Evolutionary conservation across 2,113 vertebrate species (phyloP).

Genomic region (Oryzias curvinotus): DNA sequence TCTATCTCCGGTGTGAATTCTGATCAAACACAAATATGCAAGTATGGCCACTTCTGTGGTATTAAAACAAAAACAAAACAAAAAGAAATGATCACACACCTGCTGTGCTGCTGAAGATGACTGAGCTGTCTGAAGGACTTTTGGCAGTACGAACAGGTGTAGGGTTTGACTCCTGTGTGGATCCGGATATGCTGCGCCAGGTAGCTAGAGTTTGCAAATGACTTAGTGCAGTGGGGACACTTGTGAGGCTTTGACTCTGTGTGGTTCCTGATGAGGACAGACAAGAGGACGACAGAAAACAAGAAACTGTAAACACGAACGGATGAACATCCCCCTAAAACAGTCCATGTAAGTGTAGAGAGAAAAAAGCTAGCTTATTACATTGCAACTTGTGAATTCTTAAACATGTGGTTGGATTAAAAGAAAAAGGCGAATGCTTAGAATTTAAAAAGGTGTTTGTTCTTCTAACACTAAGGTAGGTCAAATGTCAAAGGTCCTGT

Average conservation of each 20-base stretch:
- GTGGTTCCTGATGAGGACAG: constrained; percentile 83
- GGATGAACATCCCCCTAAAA: not conserved
- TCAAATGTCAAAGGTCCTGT: not conserved
- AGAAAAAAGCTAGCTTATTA: too few relatives aligned
- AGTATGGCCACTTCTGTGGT: constrained; percentile 2
- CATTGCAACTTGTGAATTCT: too few relatives aligned
- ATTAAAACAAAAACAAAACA: not conserved
- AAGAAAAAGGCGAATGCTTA: too few relatives aligned
- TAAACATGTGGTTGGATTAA: too few relatives aligned
- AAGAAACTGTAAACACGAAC: constrained; percentile 15
- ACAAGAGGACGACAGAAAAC: constrained; percentile 16
- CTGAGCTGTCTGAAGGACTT: constrained; percentile 96
- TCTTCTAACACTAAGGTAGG: not conserved
- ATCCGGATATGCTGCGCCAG: constrained; percentile 97
- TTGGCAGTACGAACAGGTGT: constrained; percentile 93
- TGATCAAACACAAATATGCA: constrained; percentile 63
- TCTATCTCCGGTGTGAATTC: constrained; percentile 96
- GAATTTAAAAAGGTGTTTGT: not conserved
- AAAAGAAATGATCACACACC: constrained; percentile 75
- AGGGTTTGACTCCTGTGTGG: constrained; percentile 97
- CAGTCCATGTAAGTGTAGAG: not conserved
- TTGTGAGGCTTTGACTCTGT: constrained; percentile 99
- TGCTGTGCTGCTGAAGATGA: constrained; percentile 98
- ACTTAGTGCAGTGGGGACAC: constrained; percentile 98
- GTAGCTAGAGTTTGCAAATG: constrained; percentile 98